phyloP scores from a whole-genome alignment of 2,113 vertebrate species.

The Plotosus lineatus region DNA sequence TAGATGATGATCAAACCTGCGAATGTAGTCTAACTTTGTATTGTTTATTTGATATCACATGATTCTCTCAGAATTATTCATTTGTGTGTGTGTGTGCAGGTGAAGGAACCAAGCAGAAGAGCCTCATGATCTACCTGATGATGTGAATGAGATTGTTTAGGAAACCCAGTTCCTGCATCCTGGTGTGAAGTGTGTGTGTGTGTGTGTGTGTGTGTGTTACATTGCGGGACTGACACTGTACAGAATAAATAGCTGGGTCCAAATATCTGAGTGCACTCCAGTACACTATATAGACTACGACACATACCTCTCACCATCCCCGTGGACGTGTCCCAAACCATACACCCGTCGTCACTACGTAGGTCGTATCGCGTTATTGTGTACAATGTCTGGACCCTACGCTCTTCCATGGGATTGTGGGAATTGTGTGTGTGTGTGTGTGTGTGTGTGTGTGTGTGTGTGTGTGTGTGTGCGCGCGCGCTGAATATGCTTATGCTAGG shows the following conservation, averaged over 20 bases:
- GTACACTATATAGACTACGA: background rate
- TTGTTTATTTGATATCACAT: too few species aligned
- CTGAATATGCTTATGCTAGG: constrained; percentile 1
- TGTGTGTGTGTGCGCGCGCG: background rate
- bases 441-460: constrained; percentile 2
- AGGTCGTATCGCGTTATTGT: background rate
- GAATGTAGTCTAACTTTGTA: too few species aligned
- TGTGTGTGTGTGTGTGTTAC: constrained; percentile 33
- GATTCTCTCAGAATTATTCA: too few species aligned
- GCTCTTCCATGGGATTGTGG: background rate
- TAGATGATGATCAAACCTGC: too few species aligned
- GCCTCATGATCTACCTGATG: constrained; percentile 47
- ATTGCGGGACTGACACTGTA: constrained; percentile 34
- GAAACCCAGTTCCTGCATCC: constrained; percentile 26
- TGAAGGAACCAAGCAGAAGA: constrained; percentile 26
- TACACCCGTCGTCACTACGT: background rate
- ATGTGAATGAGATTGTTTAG: constrained; percentile 43
- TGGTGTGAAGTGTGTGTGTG: constrained; percentile 20
- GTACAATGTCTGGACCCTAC: background rate
- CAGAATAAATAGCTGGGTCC: constrained; percentile 32
- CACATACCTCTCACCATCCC: background rate
- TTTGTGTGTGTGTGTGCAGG: constrained; percentile 20
- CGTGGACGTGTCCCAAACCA: constrained; percentile 6
- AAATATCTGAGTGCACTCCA: constrained; percentile 24
- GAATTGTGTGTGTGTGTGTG: constrained; percentile 9